phyloP scores from a whole-genome alignment of 2,113 vertebrate genomes.

The Pseudopipra pipra region DNA sequence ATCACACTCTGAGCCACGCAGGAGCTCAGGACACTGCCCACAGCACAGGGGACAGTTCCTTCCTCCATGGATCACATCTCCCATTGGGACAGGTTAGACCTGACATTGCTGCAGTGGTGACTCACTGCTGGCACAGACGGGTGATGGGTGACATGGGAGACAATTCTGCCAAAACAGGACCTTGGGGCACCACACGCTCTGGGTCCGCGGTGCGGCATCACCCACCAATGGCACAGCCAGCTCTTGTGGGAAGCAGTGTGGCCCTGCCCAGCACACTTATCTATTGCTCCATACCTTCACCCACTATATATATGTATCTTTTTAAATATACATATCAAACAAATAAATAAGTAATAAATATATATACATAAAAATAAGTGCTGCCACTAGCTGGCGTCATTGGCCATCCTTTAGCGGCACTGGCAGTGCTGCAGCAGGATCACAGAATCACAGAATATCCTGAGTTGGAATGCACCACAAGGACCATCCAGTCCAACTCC shows the following conservation, averaged over 20 bases:
- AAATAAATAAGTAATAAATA: not conserved
- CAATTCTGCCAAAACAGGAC: not conserved
- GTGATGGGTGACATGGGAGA: accelerated
- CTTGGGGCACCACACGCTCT: accelerated
- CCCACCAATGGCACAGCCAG: not conserved
- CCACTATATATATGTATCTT: accelerated
- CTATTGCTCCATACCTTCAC: accelerated
- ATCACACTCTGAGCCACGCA: accelerated
- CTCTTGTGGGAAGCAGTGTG: not conserved
- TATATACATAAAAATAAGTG: accelerated
- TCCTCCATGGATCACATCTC: not conserved
- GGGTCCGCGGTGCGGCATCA: accelerated
- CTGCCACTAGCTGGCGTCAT: constrained; percentile 59
- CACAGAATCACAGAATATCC: not conserved
- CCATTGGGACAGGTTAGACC: not conserved
- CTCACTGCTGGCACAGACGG: not conserved
- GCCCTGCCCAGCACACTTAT: not conserved
- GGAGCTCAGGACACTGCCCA: not conserved
- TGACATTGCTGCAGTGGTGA: accelerated
- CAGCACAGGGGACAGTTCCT: not conserved
- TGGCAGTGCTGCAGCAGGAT: not conserved
- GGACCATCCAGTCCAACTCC: not conserved
- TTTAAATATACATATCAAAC: accelerated
- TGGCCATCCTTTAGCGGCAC: not conserved
- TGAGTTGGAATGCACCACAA: not conserved